Evolutionary conservation across 2,113 vertebrate genomes (phyloP), one percentile per base, ranked within the genome.

Genomic region (Crotalus tigris): DNA sequence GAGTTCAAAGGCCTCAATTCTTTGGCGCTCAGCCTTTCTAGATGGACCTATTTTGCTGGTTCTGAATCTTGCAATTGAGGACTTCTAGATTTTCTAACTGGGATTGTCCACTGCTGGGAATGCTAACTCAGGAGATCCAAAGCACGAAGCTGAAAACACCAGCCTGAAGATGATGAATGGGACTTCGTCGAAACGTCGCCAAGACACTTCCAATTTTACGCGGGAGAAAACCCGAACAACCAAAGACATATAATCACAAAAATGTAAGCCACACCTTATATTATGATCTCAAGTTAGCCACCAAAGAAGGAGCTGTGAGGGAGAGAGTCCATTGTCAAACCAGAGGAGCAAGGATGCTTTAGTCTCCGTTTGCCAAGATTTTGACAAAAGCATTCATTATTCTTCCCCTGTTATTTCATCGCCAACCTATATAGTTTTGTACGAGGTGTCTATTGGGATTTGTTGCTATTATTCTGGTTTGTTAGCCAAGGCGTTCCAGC

Each of bases 301-400:
- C 87, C n/a, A 69, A 5, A 44, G n/a, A 81, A 46, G 53, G 59
- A 89, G 33, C 21, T 55, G n/a, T 26, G 58, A 75, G 13, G 57
- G 17, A 61, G 39, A 8, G 26, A 61, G 51, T 44, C 12, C 7
- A 6, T 64, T 39, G 49, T 29, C 33, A 81, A 81, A 53, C 55
- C 4, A 0, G 64, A 17, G 4, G n/a, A 33, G 29, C 29, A 75
- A 89, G 57, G 58, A 81, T 23, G 54, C 5, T 86, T 87, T 89
- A 11, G 87, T 89, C 91, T 92, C 64, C 19, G 59, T 89, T 91
- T 87, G 46, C 58, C 53, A 87, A 10, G 53, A 54, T 69, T 44
- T 39, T 90, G 88, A 92, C 75, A 90, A 94, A 86, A 92, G 55
- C 88, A 92, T 85, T 89, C 54, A 92, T 94, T 85, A 44, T 46